Conservation (phyloP, 1,140 invertebrate genomes). For the Aleiodes sp. region DNA sequence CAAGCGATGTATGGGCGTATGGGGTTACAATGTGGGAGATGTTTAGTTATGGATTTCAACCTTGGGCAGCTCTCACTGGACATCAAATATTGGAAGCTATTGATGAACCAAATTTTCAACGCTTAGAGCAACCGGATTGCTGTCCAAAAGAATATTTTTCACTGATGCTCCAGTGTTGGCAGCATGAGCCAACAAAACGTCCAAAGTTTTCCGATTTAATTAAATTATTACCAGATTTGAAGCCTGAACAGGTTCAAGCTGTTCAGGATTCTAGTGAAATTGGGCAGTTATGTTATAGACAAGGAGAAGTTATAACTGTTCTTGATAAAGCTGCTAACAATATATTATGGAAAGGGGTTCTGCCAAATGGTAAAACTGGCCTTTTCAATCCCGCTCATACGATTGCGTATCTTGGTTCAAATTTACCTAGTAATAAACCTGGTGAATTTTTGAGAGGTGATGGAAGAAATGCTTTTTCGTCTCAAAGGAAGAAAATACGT, state of each 20-base stretch:
- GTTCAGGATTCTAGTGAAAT: constrained; percentile 69
- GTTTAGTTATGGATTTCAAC: constrained; percentile 98
- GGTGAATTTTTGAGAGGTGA: constrained; percentile 70
- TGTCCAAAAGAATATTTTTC: constrained; percentile 94
- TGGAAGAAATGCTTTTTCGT: constrained; percentile 70
- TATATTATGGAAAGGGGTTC: constrained; percentile 83
- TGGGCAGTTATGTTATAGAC: constrained; percentile 83
- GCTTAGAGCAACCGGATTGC: constrained; percentile 91
- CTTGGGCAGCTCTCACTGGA: constrained; percentile 95
- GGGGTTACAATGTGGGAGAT: constrained; percentile 99
- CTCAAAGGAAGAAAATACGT: constrained; percentile 75
- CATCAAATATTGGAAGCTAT: constrained; percentile 96
- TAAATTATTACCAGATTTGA: constrained; percentile 81
- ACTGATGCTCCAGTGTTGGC: constrained; percentile 96
- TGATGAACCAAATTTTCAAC: constrained; percentile 89
- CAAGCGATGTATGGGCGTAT: constrained; percentile 98
- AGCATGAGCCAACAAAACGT: constrained; percentile 87
- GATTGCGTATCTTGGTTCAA: constrained; percentile 85
- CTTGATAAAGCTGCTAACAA: constrained; percentile 81
- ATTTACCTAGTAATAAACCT: constrained; percentile 75
- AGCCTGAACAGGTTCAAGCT: constrained; percentile 90
- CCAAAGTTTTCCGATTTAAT: constrained; percentile 92
- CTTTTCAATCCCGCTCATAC: constrained; percentile 91
- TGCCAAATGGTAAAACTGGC: constrained; percentile 86
- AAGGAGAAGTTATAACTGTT: constrained; percentile 93